Percentiles rank a stretch among this genome's conserved stretches.
Conservation (phyloP, 2,113 vertebrate species). For the Cairina moschata region DNA sequence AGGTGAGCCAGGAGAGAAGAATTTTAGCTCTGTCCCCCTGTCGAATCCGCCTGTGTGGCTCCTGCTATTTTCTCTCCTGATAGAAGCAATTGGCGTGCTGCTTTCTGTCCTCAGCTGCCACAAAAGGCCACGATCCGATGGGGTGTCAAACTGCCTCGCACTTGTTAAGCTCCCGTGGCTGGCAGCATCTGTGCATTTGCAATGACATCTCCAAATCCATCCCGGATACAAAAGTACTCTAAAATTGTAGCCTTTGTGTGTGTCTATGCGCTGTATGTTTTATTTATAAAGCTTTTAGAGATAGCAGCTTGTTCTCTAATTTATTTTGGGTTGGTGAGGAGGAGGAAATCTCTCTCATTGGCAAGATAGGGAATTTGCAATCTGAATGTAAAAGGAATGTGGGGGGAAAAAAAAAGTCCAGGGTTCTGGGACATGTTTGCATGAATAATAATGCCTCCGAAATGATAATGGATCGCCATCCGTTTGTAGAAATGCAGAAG, state of each 20-base stretch:
- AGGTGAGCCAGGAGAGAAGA: background rate
- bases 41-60: background rate
- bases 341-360: constrained; percentile 63
- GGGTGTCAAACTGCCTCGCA: constrained; percentile 8
- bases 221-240: constrained; percentile 40
- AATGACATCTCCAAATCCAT: constrained; percentile 45
- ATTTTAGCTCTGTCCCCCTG: background rate
- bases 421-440: constrained; percentile 34
- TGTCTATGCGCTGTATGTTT: constrained; percentile 36
- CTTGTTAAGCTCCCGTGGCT: constrained; percentile 30
- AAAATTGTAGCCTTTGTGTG: constrained; percentile 56
- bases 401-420: background rate
- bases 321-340: constrained; percentile 63
- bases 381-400: constrained; percentile 42
- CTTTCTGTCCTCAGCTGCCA: constrained; percentile 20
- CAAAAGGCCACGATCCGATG: constrained; percentile 17
- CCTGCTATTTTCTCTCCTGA: background rate
- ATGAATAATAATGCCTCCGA: constrained; percentile 58
- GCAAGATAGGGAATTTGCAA: constrained; percentile 54
- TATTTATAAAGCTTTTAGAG: constrained; percentile 72
- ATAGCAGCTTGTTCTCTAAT: constrained; percentile 61
- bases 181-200: constrained; percentile 35
- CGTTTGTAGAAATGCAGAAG: constrained; percentile 54
- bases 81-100: background rate
- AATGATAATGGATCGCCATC: constrained; percentile 58